phyloP scores from a whole-genome alignment of 2,888 invertebrate genomes.

The Caenorhabditis sp. region DNA sequence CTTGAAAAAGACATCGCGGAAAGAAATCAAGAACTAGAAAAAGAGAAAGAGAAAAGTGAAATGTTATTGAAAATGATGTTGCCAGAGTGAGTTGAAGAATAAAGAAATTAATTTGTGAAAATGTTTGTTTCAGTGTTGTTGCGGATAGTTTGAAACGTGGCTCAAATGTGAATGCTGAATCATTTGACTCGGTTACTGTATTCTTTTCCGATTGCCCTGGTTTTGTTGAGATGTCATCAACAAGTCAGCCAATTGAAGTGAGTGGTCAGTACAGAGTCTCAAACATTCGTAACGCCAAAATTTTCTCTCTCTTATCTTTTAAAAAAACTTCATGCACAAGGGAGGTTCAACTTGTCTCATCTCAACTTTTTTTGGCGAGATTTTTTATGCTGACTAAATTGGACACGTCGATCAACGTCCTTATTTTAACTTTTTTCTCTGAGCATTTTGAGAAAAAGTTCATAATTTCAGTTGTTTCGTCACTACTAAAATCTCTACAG shows the following conservation, averaged over 20 bases:
- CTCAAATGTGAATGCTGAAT: slow-evolving; percentile 43
- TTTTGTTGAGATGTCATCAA: slow-evolving; percentile 46
- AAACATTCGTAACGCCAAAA: too few relatives aligned
- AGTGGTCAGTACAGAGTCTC: too few relatives aligned
- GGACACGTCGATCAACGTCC: too few relatives aligned
- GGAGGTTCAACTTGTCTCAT: too few relatives aligned
- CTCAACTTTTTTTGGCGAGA: too few relatives aligned
- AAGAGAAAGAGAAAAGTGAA: slow-evolving; percentile 95
- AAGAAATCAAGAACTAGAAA: slow-evolving; percentile 81
- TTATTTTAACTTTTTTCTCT: too few relatives aligned
- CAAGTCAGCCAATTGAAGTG: slow-evolving; percentile 44
- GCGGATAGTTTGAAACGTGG: slow-evolving; percentile 51
- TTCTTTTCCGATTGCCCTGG: slow-evolving; percentile 56
- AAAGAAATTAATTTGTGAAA: not conserved
- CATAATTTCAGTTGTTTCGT: too few relatives aligned
- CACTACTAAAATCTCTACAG: too few relatives aligned
- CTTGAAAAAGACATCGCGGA: slow-evolving; percentile 72
- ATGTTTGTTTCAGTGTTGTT: slow-evolving; percentile 31
- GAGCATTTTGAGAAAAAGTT: too few relatives aligned
- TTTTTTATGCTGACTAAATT: too few relatives aligned
- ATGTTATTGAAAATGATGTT: slow-evolving; percentile 71
- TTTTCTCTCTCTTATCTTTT: not conserved
- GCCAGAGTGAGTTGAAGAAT: slow-evolving; percentile 29
- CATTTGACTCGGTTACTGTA: slow-evolving; percentile 45
- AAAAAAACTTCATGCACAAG: too few relatives aligned